phyloP scores from a whole-genome alignment of 1,140 invertebrate genomes.

The Popillia japonica region DNA sequence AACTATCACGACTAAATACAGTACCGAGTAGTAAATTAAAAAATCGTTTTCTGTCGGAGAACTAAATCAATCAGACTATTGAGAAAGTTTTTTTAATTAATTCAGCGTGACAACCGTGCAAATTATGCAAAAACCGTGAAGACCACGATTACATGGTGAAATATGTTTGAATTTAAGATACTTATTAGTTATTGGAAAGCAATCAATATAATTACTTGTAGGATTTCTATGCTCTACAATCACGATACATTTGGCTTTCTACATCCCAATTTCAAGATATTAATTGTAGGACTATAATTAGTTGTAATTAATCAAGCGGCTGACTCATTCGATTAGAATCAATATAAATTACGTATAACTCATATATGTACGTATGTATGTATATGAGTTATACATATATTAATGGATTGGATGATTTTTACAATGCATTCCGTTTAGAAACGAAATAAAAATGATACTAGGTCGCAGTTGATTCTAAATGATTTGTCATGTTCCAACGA shows the following conservation, averaged over 20 bases:
- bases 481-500: neutral
- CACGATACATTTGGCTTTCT: neutral
- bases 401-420: no score
- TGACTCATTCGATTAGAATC: no score
- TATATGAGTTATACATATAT: no score
- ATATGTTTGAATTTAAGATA: neutral
- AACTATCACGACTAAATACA: no score
- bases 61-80: neutral
- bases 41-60: neutral
- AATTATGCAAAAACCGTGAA: conserved; percentile 6
- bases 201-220: neutral
- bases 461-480: neutral
- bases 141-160: conserved; percentile 7
- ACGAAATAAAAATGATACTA: neutral
- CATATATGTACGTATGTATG: no score
- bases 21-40: no score
- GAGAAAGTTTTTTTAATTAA: conserved; percentile 4
- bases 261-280: neutral
- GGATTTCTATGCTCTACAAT: neutral
- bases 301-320: no score
- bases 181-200: neutral
- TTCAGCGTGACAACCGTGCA: neutral
- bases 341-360: no score
- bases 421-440: no score
- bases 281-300: no score